These are phyloP conservation scores for Diloba caeruleocephala DNA, from an alignment of 2,888 invertebrate species.

Conservation along the genomic window DNA sequence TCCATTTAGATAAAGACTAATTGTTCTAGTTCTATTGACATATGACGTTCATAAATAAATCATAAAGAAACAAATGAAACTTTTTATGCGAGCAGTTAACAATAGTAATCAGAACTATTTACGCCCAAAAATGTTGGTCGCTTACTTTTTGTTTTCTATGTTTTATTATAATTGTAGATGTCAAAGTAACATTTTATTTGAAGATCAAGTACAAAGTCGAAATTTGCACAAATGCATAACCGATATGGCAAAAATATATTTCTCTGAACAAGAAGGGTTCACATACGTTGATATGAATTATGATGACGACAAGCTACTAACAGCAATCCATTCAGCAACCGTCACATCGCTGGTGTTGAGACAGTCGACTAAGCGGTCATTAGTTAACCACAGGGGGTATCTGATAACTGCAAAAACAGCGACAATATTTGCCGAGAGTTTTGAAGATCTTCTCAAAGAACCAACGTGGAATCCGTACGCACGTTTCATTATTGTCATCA, in stretches of 20 bases:
- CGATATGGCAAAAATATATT: slow-evolving; percentile 44
- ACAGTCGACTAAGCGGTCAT: slow-evolving; percentile 4
- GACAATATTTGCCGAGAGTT: slow-evolving; percentile 45
- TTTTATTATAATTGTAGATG: slow-evolving; percentile 5
- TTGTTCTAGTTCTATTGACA: not conserved
- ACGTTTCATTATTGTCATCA: slow-evolving; percentile 61
- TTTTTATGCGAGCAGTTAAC: not conserved
- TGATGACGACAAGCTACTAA: slow-evolving; percentile 32
- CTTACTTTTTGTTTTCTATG: slow-evolving; percentile 17
- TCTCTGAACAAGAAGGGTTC: slow-evolving; percentile 25
- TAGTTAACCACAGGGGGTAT: slow-evolving; percentile 50
- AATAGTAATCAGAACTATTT: not conserved
- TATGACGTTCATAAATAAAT: slow-evolving; percentile 1
- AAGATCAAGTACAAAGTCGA: not conserved
- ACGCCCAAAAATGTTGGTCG: slow-evolving; percentile 41
- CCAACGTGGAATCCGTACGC: slow-evolving; percentile 65
- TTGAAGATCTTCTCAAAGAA: slow-evolving; percentile 52
- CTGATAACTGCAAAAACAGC: slow-evolving; percentile 52
- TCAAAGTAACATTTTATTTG: not conserved
- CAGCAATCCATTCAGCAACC: slow-evolving; percentile 37
- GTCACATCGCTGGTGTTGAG: slow-evolving; percentile 15
- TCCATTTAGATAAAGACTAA: not conserved
- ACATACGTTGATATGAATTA: slow-evolving; percentile 39
- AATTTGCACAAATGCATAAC: slow-evolving; percentile 35
- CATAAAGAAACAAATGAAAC: not conserved